Evolutionary conservation across 2,797 vertebrate species (phyloP).

Genomic region (Crax fasciolata): DNA sequence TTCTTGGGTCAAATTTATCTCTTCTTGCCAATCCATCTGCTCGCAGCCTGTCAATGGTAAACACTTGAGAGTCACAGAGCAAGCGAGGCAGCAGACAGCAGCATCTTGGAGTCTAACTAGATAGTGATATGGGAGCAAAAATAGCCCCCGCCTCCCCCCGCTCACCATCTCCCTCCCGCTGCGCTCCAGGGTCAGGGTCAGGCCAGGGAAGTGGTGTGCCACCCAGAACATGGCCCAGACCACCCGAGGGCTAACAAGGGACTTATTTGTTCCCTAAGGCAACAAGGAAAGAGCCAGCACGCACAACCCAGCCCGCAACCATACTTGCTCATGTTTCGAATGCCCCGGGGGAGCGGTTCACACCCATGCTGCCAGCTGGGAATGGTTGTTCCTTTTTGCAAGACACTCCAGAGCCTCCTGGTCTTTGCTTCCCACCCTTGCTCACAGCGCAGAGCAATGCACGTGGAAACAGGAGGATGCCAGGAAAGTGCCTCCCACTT

Average conservation of each 20-base stretch:
- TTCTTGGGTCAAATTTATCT: conserved; percentile 90
- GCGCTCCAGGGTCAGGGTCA: conserved; percentile 79
- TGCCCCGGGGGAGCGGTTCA: not conserved
- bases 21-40: conserved; percentile 89
- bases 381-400: not conserved
- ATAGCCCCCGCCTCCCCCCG: conserved; percentile 62
- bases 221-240: not conserved
- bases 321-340: not conserved
- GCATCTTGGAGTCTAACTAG: conserved; percentile 77
- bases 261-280: conserved; percentile 26
- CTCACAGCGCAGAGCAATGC: not conserved
- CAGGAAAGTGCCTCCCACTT: not conserved
- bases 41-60: conserved; percentile 87
- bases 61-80: conserved; percentile 86
- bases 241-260: not conserved
- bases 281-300: not conserved
- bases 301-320: not conserved
- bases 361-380: not conserved
- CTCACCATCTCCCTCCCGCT: not conserved
- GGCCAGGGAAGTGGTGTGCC: conserved; percentile 50
- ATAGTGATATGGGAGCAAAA: conserved; percentile 75
- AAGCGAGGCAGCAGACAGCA: conserved; percentile 83
- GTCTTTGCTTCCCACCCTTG: not conserved
- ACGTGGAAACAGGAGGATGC: not conserved
- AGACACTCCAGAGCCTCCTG: not conserved